phyloP scores from a whole-genome alignment of 1,140 invertebrate genomes.

The Zaprionus vittiger region DNA sequence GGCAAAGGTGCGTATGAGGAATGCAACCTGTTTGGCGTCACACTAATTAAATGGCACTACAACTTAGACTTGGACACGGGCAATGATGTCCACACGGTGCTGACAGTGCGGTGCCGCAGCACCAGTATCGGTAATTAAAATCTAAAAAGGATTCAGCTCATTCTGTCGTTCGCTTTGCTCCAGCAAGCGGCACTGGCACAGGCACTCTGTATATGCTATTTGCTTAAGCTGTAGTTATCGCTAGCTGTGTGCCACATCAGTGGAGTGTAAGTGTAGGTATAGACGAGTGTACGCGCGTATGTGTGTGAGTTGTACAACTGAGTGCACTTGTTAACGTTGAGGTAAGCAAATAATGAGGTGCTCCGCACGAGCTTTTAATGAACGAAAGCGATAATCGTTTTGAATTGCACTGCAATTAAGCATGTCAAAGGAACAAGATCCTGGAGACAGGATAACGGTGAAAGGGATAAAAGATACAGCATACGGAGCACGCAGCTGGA shows the following conservation, averaged over 20 bases:
- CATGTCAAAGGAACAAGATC: slow-evolving; percentile 58
- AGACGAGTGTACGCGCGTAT: neutral
- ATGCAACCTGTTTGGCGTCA: slow-evolving; percentile 70
- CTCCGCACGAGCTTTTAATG: slow-evolving; percentile 69
- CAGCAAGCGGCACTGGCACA: slow-evolving; percentile 6
- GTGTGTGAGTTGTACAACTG: slow-evolving; percentile 26
- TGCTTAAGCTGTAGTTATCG: slow-evolving; percentile 69
- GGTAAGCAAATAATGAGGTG: slow-evolving; percentile 75
- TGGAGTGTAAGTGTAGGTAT: neutral
- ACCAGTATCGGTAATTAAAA: slow-evolving; percentile 78
- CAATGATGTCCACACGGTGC: slow-evolving; percentile 42
- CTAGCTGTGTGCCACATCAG: slow-evolving; percentile 25
- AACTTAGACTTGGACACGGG: slow-evolving; percentile 50
- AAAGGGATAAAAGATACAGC: slow-evolving; percentile 32
- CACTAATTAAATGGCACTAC: slow-evolving; percentile 71
- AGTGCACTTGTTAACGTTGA: slow-evolving; percentile 64
- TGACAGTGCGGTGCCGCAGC: slow-evolving; percentile 46
- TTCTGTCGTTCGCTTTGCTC: slow-evolving; percentile 34
- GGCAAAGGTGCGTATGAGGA: slow-evolving; percentile 71
- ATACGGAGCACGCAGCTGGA: neutral
- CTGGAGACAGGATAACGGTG: slow-evolving; percentile 23
- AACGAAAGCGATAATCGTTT: slow-evolving; percentile 78
- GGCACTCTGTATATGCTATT: slow-evolving; percentile 45
- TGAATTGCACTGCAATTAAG: slow-evolving; percentile 66
- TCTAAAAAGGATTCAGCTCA: slow-evolving; percentile 70